Conservation (phyloP, 2,113 vertebrate species). For the Nibea coibor region DNA sequence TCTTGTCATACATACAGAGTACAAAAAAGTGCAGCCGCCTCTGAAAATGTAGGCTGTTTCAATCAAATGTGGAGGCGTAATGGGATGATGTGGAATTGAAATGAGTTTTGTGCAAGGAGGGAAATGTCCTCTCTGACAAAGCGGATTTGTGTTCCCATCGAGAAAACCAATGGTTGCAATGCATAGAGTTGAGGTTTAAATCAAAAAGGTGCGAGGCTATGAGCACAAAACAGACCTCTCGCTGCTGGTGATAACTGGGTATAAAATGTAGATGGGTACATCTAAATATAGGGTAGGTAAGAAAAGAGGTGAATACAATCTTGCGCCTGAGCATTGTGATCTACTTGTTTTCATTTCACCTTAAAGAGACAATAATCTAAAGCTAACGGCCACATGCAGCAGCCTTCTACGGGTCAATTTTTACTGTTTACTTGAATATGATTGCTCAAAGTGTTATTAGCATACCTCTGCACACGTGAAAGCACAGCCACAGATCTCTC, state of each 20-base stretch:
- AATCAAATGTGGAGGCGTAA: conserved; percentile 74
- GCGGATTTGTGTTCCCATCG: conserved; percentile 70
- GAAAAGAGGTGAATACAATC: conserved; percentile 15
- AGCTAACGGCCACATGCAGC: conserved; percentile 8
- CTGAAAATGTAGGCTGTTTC: conserved; percentile 73
- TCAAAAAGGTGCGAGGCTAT: conserved; percentile 45
- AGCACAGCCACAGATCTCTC: conserved; percentile 18
- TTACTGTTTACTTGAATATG: conserved; percentile 20
- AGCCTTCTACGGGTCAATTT: not conserved
- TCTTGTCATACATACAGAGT: conserved; percentile 47
- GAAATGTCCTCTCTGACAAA: conserved; percentile 77
- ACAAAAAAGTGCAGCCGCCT: conserved; percentile 47
- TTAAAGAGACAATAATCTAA: conserved; percentile 25
- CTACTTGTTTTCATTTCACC: conserved; percentile 20
- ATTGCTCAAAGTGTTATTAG: conserved; percentile 23
- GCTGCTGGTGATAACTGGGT: conserved; percentile 17
- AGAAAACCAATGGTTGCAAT: conserved; percentile 60
- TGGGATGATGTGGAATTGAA: conserved; percentile 77
- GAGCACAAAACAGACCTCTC: conserved; percentile 46
- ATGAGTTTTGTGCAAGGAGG: conserved; percentile 69
- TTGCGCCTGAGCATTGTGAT: not conserved
- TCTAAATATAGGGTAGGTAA: conserved; percentile 6
- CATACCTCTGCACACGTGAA: conserved; percentile 38
- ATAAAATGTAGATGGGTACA: conserved; percentile 13
- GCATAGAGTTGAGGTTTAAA: conserved; percentile 50